Percentiles rank a stretch among this genome's conserved stretches.
phyloP scores from a whole-genome alignment of 2,113 vertebrate species.

The Cinclus cinclus region DNA sequence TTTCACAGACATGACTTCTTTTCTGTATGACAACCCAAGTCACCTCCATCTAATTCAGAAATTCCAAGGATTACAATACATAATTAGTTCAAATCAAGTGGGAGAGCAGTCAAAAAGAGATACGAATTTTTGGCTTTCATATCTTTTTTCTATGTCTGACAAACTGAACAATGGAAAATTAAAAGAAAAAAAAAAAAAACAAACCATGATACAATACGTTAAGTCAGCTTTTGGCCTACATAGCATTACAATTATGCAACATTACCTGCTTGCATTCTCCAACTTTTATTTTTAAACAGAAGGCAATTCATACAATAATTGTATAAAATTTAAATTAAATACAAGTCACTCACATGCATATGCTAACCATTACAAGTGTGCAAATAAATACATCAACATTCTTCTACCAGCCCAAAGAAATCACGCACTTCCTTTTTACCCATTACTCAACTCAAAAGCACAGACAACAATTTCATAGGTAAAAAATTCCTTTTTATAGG shows the following conservation, averaged over 20 bases:
- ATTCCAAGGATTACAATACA: not conserved
- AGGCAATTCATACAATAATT: not conserved
- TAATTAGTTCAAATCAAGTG: not conserved
- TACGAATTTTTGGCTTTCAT: not conserved
- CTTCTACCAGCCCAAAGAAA: not conserved
- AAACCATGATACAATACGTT: not conserved
- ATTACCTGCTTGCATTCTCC: not conserved
- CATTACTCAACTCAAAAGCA: not conserved
- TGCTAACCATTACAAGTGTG: not conserved
- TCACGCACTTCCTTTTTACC: not conserved
- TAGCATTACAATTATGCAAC: not conserved
- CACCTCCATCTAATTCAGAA: not conserved
- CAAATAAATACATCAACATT: not conserved
- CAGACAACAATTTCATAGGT: not conserved
- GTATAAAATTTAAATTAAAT: not conserved
- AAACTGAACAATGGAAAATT: not conserved
- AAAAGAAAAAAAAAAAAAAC: not conserved
- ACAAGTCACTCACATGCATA: not conserved
- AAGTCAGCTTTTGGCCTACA: not conserved
- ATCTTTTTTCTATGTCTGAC: not conserved
- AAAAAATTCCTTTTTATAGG: not conserved
- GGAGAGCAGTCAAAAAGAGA: not conserved
- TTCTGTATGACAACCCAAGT: not conserved
- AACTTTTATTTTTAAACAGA: not conserved
- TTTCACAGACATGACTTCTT: not conserved